These are phyloP conservation scores for Caenorhabditis sp. DNA, from an alignment of 2,888 invertebrate genomes.

Conservation along the genomic window DNA sequence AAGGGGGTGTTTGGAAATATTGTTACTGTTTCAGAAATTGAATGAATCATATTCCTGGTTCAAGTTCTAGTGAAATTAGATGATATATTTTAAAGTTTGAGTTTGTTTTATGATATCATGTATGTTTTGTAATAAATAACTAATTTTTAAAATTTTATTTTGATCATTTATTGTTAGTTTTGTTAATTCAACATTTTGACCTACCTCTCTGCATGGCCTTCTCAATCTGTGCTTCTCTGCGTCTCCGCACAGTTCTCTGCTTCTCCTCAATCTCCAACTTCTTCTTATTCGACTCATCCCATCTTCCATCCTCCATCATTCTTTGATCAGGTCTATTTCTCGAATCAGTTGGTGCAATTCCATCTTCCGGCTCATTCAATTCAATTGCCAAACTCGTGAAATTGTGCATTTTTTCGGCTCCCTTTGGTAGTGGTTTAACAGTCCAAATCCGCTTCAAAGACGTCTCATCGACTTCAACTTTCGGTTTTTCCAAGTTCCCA, in stretches of 20 bases:
- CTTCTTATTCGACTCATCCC: constrained; percentile 85
- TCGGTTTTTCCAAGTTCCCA: constrained; percentile 75
- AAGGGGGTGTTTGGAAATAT: background rate
- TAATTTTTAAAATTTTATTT: too few species aligned
- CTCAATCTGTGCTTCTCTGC: constrained; percentile 84
- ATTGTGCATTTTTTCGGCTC: constrained; percentile 84
- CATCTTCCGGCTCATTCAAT: constrained; percentile 90
- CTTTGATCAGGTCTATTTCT: constrained; percentile 93
- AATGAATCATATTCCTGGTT: too few species aligned
- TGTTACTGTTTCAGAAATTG: background rate
- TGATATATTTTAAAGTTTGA: too few species aligned
- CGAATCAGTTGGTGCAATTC: constrained; percentile 92
- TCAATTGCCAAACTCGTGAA: constrained; percentile 94
- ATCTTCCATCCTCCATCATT: constrained; percentile 86
- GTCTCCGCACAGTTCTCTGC: constrained; percentile 83
- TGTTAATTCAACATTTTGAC: too few species aligned
- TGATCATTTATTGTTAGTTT: too few species aligned
- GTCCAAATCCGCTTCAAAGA: constrained; percentile 85
- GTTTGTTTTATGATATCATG: too few species aligned
- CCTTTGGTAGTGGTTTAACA: constrained; percentile 78
- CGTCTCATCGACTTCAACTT: constrained; percentile 85
- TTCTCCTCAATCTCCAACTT: constrained; percentile 87
- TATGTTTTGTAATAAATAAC: too few species aligned
- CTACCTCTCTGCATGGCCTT: constrained; percentile 74
- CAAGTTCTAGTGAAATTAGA: too few species aligned